phyloP scores from a whole-genome alignment of 2,797 vertebrate species.

The Sebastes dallii region DNA sequence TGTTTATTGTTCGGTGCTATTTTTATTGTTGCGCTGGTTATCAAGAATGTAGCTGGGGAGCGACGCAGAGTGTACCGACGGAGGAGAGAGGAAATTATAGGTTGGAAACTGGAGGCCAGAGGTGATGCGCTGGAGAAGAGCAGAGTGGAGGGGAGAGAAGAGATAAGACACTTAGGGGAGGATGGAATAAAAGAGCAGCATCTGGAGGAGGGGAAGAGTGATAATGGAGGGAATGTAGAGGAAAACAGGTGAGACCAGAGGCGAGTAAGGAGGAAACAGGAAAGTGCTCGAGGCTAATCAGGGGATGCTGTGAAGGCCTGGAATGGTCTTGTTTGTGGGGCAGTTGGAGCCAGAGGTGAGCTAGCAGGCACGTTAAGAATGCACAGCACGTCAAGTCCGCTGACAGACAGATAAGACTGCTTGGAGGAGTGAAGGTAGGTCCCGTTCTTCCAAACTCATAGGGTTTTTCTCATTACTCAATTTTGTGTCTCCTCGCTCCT shows the following conservation, averaged over 20 bases:
- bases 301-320: constrained; percentile 32
- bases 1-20: constrained; percentile 17
- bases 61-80: not conserved
- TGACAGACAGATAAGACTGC: constrained; percentile 13
- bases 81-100: constrained; percentile 60
- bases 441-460: constrained; percentile 21
- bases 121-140: constrained; percentile 39
- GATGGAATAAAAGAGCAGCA: constrained; percentile 27
- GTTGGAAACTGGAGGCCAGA: constrained; percentile 48
- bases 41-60: constrained; percentile 12
- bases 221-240: constrained; percentile 49
- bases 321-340: constrained; percentile 34
- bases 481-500: not conserved
- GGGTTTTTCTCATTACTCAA: not conserved
- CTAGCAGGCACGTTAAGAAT: constrained; percentile 54
- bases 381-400: constrained; percentile 27
- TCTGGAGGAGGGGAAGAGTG: constrained; percentile 9
- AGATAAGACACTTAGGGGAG: constrained; percentile 51
- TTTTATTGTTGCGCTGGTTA: constrained; percentile 37
- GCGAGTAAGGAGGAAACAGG: constrained; percentile 41
- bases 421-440: not conserved
- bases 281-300: constrained; percentile 61
- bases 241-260: constrained; percentile 54
- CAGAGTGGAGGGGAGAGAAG: constrained; percentile 4
- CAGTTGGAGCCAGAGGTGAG: constrained; percentile 56